Base-by-base conservation (phyloP, 2,888 invertebrate species). In the Mylabris sibirica region DNA sequence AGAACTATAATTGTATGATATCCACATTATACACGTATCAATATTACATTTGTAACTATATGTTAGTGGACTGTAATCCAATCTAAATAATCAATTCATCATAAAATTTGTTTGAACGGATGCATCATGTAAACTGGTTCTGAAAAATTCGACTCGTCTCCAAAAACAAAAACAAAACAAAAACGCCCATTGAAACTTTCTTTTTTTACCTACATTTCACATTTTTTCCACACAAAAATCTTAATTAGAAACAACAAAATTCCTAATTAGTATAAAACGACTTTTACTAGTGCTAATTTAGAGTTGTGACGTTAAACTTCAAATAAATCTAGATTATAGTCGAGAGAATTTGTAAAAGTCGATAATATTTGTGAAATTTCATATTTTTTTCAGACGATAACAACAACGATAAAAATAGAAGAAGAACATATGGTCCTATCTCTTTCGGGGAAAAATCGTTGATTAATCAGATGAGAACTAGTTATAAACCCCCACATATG, bases 401-500 rank as follows among this genome's bases (percentile, higher is more conserved):
- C n/a, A 30, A 30, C 30, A 3, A 17, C 6, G 4, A 9, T 9
- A 44, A 44, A 17, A 17, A 17, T 6, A 44, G 17, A 3, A 3
- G 17, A 44, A 44, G 17, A n/a, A 5, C 44, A 44, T 44, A n/a
- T 44, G 44, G n/a, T n/a, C n/a, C n/a, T 14, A 1, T 3, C 17
- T 17, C 20, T 20, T 20, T 11, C 49, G 9, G 20, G 11, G 20
- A 44, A 44, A 17, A 20, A 49, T 11, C 9, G 49, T 49, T 49
- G 49, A 49, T 49, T 49, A 49, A 20, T 44, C 38, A 12, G 38
- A 14, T 9, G 11, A 20, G 49, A 49, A 49, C 49, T 49, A 49
- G 49, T 49, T 49, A 11, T 20, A 3, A 44, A 35, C 62, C 38
- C 62, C 44, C 63, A 64, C 64, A 65, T 63, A 68, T 70, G 66